Evolutionary conservation across 2,113 vertebrate genomes (phyloP).

Genomic region (Chunga burmeisteri): DNA sequence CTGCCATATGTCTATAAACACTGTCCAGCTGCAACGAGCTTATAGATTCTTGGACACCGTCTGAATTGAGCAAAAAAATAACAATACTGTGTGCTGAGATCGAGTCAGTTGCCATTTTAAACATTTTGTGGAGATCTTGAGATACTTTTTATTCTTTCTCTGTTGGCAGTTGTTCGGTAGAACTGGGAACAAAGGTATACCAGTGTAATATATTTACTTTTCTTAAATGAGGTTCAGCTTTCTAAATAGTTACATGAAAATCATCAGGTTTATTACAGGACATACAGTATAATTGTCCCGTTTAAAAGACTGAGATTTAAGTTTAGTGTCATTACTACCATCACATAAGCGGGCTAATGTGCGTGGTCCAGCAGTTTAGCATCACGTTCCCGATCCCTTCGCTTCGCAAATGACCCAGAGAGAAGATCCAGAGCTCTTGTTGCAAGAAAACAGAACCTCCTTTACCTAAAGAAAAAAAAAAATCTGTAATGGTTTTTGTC

Average conservation of each 20-base stretch:
- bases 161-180: neutral
- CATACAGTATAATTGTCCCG: neutral
- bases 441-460: neutral
- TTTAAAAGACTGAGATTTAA: neutral
- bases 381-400: neutral
- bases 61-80: slow-evolving; percentile 2
- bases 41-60: neutral
- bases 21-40: slow-evolving; percentile 9
- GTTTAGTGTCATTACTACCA: neutral
- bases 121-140: neutral
- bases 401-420: neutral
- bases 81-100: neutral
- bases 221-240: neutral
- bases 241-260: neutral
- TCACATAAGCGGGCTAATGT: neutral
- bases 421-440: neutral
- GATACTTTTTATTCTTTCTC: neutral
- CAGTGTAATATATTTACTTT: neutral
- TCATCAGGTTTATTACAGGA: neutral
- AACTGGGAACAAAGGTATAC: neutral
- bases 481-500: neutral
- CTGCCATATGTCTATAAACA: slow-evolving; percentile 40
- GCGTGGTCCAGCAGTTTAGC: neutral
- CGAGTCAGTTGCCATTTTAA: neutral
- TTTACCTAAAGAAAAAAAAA: neutral